These are phyloP conservation scores for Acanthurus lineatus DNA, from an alignment of 2,797 vertebrate genomes.

Conservation along the genomic window DNA sequence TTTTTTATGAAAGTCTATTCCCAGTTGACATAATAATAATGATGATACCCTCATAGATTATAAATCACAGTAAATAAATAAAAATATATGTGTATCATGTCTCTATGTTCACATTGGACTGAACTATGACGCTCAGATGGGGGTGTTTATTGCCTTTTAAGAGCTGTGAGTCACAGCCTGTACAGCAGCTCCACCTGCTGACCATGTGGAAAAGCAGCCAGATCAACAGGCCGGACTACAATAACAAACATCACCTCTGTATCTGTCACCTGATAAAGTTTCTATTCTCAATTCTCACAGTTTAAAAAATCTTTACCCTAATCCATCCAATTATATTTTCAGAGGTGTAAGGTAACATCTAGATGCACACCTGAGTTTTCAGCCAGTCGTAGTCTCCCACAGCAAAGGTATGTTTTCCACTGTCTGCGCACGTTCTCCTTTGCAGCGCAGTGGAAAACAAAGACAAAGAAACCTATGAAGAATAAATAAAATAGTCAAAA, in stretches of 20 bases:
- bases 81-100: not conserved
- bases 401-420: constrained; percentile 94
- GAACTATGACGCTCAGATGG: not conserved
- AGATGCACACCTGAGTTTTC: constrained; percentile 91
- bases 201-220: not conserved
- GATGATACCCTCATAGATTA: not conserved
- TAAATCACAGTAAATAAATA: not conserved
- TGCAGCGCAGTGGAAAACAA: constrained; percentile 93
- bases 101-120: not conserved
- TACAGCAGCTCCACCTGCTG: not conserved
- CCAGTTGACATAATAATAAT: no score
- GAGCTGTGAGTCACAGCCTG: not conserved
- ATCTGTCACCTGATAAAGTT: no score
- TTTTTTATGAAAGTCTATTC: not conserved
- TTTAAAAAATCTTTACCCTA: not conserved
- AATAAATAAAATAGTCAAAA: not conserved
- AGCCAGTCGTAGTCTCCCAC: constrained; percentile 90
- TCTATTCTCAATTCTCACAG: not conserved
- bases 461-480: constrained; percentile 92
- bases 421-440: constrained; percentile 95
- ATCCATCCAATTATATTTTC: no score
- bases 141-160: no score
- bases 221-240: not conserved
- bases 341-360: not conserved
- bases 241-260: not conserved